These are phyloP conservation scores for Nomada lathburiana DNA, from an alignment of 2,888 invertebrate genomes.

Conservation along the genomic window DNA sequence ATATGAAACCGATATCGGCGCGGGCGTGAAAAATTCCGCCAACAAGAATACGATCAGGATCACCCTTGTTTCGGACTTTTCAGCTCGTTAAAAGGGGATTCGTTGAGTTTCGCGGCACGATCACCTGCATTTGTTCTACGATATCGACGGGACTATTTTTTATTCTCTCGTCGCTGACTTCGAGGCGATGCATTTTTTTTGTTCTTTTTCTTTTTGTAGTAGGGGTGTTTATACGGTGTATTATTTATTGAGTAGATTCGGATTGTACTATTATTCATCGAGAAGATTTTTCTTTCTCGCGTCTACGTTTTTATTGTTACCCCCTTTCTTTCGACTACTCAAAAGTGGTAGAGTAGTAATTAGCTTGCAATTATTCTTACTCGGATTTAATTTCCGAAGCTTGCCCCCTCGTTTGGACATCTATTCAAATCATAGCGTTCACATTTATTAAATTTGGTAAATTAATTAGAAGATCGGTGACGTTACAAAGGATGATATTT, in stretches of 20 bases:
- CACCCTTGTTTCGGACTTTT: slow-evolving; percentile 12
- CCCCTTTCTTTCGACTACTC: no score
- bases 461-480: not conserved
- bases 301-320: not conserved
- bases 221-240: no score
- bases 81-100: not conserved
- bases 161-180: no score
- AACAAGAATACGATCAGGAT: not conserved
- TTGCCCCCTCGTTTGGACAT: no score
- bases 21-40: slow-evolving; percentile 26
- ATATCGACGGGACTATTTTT: not conserved
- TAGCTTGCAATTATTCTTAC: no score
- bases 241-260: no score
- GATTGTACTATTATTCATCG: no score
- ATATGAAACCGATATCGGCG: slow-evolving; percentile 42
- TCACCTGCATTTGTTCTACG: no score
- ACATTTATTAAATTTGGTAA: not conserved
- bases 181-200: not conserved
- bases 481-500: not conserved
- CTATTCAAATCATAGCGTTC: not conserved
- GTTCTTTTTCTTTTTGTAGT: not conserved
- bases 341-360: no score
- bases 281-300: no score
- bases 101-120: not conserved
- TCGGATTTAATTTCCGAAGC: no score